Percentiles rank a stretch among this genome's conserved stretches.
Evolutionary conservation across 2,797 vertebrate genomes (phyloP).

Genomic region (Erpetoichthys calabaricus): DNA sequence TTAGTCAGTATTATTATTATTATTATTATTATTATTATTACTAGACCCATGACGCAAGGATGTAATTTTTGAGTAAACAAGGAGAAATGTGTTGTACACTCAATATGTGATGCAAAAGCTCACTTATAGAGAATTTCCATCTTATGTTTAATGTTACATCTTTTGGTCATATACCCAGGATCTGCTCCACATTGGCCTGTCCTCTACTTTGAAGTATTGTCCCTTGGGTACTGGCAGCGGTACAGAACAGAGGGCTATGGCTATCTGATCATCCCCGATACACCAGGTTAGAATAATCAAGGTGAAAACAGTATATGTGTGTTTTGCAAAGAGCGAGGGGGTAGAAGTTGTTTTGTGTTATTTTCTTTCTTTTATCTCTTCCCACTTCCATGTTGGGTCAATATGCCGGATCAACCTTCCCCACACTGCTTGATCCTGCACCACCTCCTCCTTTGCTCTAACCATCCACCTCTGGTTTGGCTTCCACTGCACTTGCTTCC

Average conservation of each 20-base stretch:
- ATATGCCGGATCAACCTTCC: too few species aligned
- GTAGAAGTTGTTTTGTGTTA: conserved; percentile 2
- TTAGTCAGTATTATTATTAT: too few species aligned
- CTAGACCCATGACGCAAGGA: too few species aligned
- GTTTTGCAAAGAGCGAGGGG: neutral
- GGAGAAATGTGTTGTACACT: too few species aligned
- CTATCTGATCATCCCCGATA: conserved; percentile 64
- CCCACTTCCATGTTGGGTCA: neutral
- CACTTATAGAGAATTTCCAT: neutral
- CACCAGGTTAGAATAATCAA: conserved; percentile 51
- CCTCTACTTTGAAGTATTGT: conserved; percentile 84
- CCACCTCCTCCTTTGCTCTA: neutral
- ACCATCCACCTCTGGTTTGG: neutral
- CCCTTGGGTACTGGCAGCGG: conserved; percentile 86
- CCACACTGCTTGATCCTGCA: too few species aligned
- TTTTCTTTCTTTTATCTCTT: neutral
- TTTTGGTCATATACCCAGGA: conserved; percentile 34
- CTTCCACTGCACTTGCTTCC: neutral
- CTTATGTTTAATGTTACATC: neutral
- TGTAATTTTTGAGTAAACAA: neutral
- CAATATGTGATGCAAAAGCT: neutral
- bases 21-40: too few species aligned
- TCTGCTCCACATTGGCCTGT: conserved; percentile 73
- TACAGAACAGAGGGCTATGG: conserved; percentile 88
- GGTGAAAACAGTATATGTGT: neutral